Percentiles rank a stretch among this genome's conserved stretches.
Evolutionary conservation across 1,140 invertebrate species (phyloP).

Genomic region (Zaprionus vittiger): DNA sequence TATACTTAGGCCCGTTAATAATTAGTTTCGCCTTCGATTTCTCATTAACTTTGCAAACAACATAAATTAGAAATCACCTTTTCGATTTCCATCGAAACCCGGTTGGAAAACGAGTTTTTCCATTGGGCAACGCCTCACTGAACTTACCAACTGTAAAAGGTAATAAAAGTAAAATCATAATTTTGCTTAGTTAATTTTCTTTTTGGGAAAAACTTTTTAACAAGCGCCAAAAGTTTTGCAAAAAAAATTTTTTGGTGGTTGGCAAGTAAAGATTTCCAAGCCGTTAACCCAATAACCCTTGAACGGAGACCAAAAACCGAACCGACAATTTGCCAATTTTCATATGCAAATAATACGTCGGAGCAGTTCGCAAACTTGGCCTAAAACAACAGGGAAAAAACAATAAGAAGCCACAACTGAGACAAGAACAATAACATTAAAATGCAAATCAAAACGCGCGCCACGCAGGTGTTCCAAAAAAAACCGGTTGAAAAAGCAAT

Average conservation of each 20-base stretch:
- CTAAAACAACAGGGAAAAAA: constrained; percentile 42
- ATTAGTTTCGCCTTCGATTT: background rate
- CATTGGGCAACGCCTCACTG: background rate
- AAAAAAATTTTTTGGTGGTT: background rate
- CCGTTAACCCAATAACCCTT: constrained; percentile 29
- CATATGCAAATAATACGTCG: constrained; percentile 68
- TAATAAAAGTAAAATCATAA: background rate
- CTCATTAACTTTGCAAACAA: background rate
- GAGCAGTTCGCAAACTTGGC: constrained; percentile 59
- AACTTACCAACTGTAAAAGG: background rate
- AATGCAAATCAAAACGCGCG: constrained; percentile 70
- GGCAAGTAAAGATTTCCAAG: constrained; percentile 10
- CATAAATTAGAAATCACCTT: constrained; percentile 7
- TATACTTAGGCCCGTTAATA: background rate
- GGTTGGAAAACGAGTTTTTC: background rate
- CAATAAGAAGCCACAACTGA: constrained; percentile 19
- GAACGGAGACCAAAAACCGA: constrained; percentile 9
- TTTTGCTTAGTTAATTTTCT: constrained; percentile 30
- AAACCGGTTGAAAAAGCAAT: constrained; percentile 25
- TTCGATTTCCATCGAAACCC: background rate
- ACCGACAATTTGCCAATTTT: constrained; percentile 66
- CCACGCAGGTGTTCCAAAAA: constrained; percentile 55
- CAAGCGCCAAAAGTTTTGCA: constrained; percentile 27
- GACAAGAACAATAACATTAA: constrained; percentile 66
- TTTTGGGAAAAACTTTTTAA: background rate